Conservation (phyloP, 1,140 invertebrate genomes). For the Rhizoglyphus robini region DNA sequence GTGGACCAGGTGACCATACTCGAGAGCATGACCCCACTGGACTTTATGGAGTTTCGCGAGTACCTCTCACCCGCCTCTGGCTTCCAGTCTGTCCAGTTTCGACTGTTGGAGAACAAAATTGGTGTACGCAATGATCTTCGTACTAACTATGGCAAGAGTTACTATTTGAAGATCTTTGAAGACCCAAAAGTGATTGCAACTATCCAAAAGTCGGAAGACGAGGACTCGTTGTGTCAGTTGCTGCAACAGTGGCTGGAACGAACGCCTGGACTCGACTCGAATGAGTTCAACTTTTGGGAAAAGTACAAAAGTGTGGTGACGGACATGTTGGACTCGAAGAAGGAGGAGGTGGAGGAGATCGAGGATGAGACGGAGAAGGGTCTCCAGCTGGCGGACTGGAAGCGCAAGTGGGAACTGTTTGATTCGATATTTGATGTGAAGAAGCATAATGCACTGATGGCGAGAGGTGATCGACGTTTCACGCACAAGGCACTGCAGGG, state of each 20-base stretch:
- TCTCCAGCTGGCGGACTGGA: constrained; percentile 13
- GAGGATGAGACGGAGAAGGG: constrained; percentile 23
- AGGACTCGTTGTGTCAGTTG: constrained; percentile 65
- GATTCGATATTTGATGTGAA: constrained; percentile 68
- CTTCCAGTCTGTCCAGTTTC: constrained; percentile 93
- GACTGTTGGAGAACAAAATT: constrained; percentile 89
- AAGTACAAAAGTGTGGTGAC: constrained; percentile 68
- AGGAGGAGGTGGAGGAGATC: constrained; percentile 37
- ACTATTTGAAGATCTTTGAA: constrained; percentile 68
- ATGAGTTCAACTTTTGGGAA: constrained; percentile 83
- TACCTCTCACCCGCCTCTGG: constrained; percentile 87
- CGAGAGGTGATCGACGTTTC: constrained; percentile 62
- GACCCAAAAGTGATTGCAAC: constrained; percentile 53
- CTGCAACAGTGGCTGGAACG: constrained; percentile 81
- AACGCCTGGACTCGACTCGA: constrained; percentile 69
- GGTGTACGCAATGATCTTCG: constrained; percentile 74
- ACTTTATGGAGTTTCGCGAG: constrained; percentile 86
- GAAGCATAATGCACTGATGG: constrained; percentile 17
- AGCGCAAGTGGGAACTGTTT: constrained; percentile 52
- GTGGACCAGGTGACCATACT: constrained; percentile 94
- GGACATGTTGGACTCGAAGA: constrained; percentile 53
- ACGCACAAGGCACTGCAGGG: constrained; percentile 81
- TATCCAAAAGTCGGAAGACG: constrained; percentile 59
- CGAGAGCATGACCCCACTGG: constrained; percentile 93
- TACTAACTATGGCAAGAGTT: constrained; percentile 77